These are phyloP conservation scores for Siniperca knerii DNA, from an alignment of 2,113 vertebrate species.

Conservation along the genomic window DNA sequence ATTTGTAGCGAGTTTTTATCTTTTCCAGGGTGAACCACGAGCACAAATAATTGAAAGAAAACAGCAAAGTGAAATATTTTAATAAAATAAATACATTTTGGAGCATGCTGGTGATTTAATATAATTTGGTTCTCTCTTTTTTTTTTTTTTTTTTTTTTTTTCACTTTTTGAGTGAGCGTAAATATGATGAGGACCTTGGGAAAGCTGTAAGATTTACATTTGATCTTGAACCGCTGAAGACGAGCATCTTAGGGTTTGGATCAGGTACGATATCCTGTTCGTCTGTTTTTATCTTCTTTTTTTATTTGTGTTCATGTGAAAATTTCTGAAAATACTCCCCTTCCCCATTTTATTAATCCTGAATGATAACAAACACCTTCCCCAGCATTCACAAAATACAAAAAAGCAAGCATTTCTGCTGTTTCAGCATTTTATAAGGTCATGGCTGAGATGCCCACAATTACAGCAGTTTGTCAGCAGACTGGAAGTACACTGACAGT, in stretches of 20 bases:
- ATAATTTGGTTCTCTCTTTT: neutral
- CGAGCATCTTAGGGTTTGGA: conserved; percentile 89
- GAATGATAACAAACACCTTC: neutral
- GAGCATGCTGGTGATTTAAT: neutral
- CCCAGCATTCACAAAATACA: neutral
- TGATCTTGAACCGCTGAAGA: conserved; percentile 90
- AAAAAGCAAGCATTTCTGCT: neutral
- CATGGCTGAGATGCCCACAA: neutral
- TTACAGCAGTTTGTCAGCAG: neutral
- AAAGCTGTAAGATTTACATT: conserved; percentile 92
- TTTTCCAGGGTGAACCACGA: neutral
- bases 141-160: conserved; percentile 28
- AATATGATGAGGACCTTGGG: conserved; percentile 95
- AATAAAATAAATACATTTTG: no score
- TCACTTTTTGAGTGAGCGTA: conserved; percentile 96
- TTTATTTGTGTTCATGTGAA: neutral
- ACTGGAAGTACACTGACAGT: neutral
- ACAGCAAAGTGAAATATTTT: neutral
- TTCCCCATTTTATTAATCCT: neutral
- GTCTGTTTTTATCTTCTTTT: neutral
- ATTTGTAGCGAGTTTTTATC: neutral
- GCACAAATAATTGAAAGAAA: neutral
- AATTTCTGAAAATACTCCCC: neutral
- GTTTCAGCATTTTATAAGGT: neutral
- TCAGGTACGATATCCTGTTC: conserved; percentile 85